Percentiles rank a stretch among this genome's conserved stretches.
These are phyloP conservation scores for Synanceia verrucosa DNA, from an alignment of 2,797 vertebrate species.

Conservation along the genomic window DNA sequence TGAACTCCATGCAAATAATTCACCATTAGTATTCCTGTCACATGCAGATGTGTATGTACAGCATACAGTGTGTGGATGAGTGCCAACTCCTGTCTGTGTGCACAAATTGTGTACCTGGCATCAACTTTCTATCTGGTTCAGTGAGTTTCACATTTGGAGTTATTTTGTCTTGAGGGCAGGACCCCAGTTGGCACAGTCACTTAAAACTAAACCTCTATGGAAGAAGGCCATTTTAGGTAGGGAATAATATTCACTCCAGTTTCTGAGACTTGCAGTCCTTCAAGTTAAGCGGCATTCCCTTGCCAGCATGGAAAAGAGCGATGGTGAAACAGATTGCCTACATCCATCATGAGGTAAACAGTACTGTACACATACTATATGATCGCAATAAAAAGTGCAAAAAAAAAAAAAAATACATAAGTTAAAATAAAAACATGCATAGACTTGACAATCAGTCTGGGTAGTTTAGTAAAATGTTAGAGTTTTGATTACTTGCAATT, in stretches of 20 bases:
- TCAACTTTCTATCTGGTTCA: conserved; percentile 41
- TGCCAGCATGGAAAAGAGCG: not conserved
- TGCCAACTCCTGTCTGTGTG: conserved; percentile 6
- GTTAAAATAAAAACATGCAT: not conserved
- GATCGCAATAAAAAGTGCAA: not conserved
- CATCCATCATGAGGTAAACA: not conserved
- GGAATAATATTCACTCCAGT: conserved; percentile 24
- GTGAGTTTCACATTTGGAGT: conserved; percentile 46
- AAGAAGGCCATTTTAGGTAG: conserved; percentile 28
- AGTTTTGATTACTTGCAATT: no score
- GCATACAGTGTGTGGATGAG: conserved; percentile 12
- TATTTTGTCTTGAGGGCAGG: conserved; percentile 47
- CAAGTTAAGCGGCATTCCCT: not conserved
- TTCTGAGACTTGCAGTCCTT: conserved; percentile 22
- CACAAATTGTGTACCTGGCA: conserved; percentile 23
- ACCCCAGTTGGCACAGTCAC: conserved; percentile 34
- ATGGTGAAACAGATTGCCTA: not conserved
- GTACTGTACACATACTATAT: not conserved
- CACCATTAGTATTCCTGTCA: conserved; percentile 21
- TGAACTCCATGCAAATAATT: conserved; percentile 14
- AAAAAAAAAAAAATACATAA: not conserved
- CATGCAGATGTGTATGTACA: not conserved
- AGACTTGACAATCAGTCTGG: not conserved
- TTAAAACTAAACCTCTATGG: conserved; percentile 36
- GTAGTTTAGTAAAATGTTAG: no score